Conservation (phyloP, 2,113 vertebrate genomes). For the Ptilonorhynchus violaceus region DNA sequence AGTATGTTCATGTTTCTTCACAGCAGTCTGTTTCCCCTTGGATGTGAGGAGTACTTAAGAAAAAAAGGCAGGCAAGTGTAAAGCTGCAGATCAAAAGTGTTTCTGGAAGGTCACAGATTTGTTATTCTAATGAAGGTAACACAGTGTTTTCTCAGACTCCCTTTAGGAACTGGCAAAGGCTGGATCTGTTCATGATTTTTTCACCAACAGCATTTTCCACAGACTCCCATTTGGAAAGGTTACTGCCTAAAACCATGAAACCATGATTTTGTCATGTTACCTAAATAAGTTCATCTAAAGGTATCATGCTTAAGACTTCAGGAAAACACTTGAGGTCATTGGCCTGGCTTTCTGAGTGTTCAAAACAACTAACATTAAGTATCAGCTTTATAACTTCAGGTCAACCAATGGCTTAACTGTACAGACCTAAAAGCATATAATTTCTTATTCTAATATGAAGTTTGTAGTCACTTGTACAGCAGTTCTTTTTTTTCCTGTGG, state of each 20-base stretch:
- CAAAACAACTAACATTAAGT: background rate
- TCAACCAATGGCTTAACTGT: background rate
- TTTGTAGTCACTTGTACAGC: background rate
- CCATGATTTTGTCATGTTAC: constrained; percentile 25
- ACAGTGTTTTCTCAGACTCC: background rate
- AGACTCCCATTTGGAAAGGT: background rate
- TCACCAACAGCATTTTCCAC: background rate
- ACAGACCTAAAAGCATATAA: background rate
- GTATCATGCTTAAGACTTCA: background rate
- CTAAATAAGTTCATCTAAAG: background rate
- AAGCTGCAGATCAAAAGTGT: background rate
- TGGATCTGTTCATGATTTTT: background rate
- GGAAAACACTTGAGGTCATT: background rate
- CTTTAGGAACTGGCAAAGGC: background rate
- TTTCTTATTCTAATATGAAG: constrained; percentile 23
- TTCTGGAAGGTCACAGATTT: background rate
- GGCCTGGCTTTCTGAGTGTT: background rate
- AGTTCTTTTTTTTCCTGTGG: background rate
- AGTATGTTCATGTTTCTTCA: background rate
- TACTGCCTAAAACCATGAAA: background rate
- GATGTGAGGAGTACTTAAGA: background rate
- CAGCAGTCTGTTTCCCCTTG: background rate
- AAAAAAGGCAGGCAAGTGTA: background rate
- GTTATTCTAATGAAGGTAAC: background rate
- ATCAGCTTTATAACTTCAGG: background rate